Percentiles rank a stretch among this genome's conserved stretches.
These are phyloP conservation scores for Mionectes macconnelli DNA, from an alignment of 2,113 vertebrate species.

Conservation along the genomic window DNA sequence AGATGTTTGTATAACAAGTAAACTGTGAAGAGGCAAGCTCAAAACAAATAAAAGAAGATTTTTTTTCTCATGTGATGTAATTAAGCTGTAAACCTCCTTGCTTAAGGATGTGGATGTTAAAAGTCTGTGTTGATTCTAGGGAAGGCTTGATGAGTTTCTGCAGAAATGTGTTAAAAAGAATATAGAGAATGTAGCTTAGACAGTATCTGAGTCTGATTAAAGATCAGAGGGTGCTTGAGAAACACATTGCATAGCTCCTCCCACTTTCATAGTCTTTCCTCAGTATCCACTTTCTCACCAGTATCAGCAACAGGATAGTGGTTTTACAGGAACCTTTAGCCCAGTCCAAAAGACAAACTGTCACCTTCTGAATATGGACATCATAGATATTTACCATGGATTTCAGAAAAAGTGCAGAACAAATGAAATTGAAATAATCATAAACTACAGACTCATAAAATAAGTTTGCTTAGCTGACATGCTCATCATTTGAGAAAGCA, in stretches of 20 bases:
- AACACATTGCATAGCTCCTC: not conserved
- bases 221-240: not conserved
- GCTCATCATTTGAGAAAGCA: not conserved
- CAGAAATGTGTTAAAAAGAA: not conserved
- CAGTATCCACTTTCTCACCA: not conserved
- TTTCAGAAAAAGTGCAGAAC: not conserved
- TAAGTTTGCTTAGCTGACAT: not conserved
- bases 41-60: not conserved
- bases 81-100: not conserved
- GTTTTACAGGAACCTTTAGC: not conserved
- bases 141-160: not conserved
- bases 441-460: not conserved
- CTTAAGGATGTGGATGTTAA: not conserved
- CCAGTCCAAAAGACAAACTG: not conserved
- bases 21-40: not conserved
- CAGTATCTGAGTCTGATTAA: not conserved
- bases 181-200: not conserved
- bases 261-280: not conserved
- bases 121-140: not conserved
- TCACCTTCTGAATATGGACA: not conserved
- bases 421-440: not conserved
- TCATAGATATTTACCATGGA: not conserved
- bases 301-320: not conserved
- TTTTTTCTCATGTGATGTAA: not conserved
- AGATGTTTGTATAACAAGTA: not conserved